Percentiles rank a stretch among this genome's conserved stretches.
Conservation (phyloP, 2,888 invertebrate genomes). For the Sarcophaga variegata region DNA sequence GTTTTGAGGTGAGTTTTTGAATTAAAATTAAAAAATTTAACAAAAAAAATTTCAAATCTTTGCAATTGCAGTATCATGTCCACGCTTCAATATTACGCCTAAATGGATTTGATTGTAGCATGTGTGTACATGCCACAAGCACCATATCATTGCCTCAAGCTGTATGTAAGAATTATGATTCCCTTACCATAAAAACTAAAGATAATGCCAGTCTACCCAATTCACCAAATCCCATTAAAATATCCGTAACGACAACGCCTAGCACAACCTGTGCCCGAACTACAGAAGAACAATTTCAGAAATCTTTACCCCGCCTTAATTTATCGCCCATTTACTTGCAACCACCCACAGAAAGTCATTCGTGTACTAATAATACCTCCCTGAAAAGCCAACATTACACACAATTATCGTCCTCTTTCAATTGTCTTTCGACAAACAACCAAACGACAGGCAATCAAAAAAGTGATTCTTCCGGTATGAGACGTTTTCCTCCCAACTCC, state of each 20-base stretch:
- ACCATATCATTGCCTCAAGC: conserved; percentile 55
- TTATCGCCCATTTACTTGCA: conserved; percentile 77
- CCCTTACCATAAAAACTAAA: conserved; percentile 50
- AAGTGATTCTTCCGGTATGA: conserved; percentile 69
- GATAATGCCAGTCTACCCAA: conserved; percentile 69
- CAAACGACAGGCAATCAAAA: conserved; percentile 65
- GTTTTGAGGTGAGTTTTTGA: conserved; percentile 72
- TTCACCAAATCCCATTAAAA: conserved; percentile 75
- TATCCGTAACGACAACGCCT: conserved; percentile 74
- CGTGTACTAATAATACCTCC: conserved; percentile 4
- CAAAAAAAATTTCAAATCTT: background rate
- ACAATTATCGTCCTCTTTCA: conserved; percentile 78
- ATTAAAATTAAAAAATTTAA: background rate
- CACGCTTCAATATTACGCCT: conserved; percentile 84
- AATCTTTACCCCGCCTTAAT: conserved; percentile 75
- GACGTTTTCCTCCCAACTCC: conserved; percentile 75
- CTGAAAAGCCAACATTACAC: conserved; percentile 65
- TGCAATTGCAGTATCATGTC: conserved; percentile 81
- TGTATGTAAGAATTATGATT: conserved; percentile 78
- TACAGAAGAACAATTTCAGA: conserved; percentile 71
- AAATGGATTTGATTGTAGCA: conserved; percentile 83
- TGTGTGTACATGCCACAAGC: conserved; percentile 81
- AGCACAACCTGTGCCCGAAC: conserved; percentile 22
- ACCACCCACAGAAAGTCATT: conserved; percentile 73
- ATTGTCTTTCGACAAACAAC: conserved; percentile 73